Evolutionary conservation across 1,140 invertebrate species (phyloP).

Genomic region (Penaeus indicus): DNA sequence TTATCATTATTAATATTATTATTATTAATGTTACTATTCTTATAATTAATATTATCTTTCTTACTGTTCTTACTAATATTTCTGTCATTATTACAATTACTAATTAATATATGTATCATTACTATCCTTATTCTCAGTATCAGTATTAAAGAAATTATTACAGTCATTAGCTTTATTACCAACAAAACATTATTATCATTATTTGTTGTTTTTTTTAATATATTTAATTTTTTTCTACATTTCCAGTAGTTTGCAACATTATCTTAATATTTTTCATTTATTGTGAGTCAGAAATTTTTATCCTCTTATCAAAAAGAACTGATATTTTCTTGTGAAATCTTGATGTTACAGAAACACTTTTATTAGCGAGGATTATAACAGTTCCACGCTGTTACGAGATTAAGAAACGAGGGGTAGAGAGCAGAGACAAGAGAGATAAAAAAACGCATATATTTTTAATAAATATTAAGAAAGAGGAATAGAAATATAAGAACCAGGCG

Average conservation of each 20-base stretch:
- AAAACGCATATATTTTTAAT: too few species aligned
- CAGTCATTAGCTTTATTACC: neutral
- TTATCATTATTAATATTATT: neutral
- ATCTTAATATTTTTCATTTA: too few species aligned
- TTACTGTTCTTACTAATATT: neutral
- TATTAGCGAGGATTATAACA: too few species aligned
- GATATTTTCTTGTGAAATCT: too few species aligned
- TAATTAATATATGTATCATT: neutral
- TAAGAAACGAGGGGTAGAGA: too few species aligned
- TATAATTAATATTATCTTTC: slow-evolving; percentile 18
- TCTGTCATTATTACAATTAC: slow-evolving; percentile 7
- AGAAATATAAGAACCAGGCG: slow-evolving; percentile 6
- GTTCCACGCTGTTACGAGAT: too few species aligned
- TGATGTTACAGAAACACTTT: too few species aligned
- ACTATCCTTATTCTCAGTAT: neutral
- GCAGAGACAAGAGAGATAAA: too few species aligned
- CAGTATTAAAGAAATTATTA: neutral
- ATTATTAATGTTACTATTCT: neutral
- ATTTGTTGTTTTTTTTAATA: neutral
- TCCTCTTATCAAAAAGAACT: too few species aligned
- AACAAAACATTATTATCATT: neutral
- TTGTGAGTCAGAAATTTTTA: too few species aligned
- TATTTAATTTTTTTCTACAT: too few species aligned
- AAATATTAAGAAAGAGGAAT: slow-evolving; percentile 21
- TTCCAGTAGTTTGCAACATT: too few species aligned